Evolutionary conservation across 2,888 invertebrate species (phyloP).

Genomic region (Xanthia togata): DNA sequence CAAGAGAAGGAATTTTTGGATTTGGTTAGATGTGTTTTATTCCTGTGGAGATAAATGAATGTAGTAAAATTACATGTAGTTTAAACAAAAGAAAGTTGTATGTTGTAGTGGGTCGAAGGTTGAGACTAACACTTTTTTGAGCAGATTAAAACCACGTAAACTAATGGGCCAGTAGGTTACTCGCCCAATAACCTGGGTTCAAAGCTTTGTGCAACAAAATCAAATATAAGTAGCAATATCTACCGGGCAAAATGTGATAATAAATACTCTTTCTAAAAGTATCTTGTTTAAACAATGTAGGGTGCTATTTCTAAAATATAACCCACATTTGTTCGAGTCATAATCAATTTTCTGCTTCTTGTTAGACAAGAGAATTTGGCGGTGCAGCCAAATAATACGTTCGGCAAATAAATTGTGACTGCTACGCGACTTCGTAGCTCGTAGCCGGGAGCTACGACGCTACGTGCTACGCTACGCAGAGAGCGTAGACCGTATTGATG

Average conservation of each 20-base stretch:
- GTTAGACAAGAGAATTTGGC: conserved; percentile 43
- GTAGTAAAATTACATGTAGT: too few species aligned
- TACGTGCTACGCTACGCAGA: conserved; percentile 45
- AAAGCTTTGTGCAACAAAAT: neutral
- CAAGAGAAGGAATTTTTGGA: neutral
- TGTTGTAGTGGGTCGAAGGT: too few species aligned
- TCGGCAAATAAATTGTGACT: conserved; percentile 43
- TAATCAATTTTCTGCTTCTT: conserved; percentile 38
- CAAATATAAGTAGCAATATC: neutral
- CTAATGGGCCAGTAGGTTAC: neutral
- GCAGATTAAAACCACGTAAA: neutral
- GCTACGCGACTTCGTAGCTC: conserved; percentile 60
- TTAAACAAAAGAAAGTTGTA: neutral
- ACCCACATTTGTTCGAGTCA: conserved; percentile 16
- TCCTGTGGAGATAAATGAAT: neutral
- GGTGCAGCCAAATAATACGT: conserved; percentile 51
- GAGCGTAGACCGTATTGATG: conserved; percentile 36
- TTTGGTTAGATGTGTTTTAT: neutral
- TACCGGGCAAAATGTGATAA: neutral
- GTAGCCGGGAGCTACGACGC: conserved; percentile 62
- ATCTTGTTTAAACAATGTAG: neutral
- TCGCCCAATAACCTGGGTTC: neutral
- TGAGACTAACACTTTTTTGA: neutral
- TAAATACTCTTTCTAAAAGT: neutral
- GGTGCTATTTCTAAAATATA: neutral